phyloP scores from a whole-genome alignment of 2,113 vertebrate species.

The Salvator merianae region DNA sequence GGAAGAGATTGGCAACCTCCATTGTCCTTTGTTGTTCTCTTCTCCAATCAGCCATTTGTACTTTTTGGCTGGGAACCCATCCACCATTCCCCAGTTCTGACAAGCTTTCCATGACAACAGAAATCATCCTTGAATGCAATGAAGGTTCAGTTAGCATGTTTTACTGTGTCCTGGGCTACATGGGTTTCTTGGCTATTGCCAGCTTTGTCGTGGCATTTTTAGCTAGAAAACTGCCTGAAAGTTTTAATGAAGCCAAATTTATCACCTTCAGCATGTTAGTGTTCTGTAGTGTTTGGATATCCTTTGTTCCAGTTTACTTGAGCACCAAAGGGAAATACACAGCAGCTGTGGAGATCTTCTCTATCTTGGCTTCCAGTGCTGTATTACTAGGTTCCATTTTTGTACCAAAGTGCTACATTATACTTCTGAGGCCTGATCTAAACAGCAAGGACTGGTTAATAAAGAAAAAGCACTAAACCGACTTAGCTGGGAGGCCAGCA shows the following conservation, averaged over 20 bases:
- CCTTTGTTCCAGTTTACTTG: slow-evolving; percentile 31
- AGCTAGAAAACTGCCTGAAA: slow-evolving; percentile 28
- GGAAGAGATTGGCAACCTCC: neutral
- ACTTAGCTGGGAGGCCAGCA: too few species aligned
- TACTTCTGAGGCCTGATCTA: slow-evolving; percentile 38
- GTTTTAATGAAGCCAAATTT: slow-evolving; percentile 10
- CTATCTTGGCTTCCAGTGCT: slow-evolving; percentile 35
- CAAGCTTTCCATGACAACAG: neutral
- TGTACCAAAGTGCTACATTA: slow-evolving; percentile 42
- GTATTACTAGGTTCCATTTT: slow-evolving; percentile 40
- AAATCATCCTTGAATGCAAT: slow-evolving; percentile 40
- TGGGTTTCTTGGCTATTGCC: slow-evolving; percentile 15
- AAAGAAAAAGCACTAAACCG: neutral
- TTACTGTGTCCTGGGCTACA: slow-evolving; percentile 31
- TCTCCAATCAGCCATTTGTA: slow-evolving; percentile 9
- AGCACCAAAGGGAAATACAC: slow-evolving; percentile 33
- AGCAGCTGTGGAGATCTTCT: slow-evolving; percentile 42
- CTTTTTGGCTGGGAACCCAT: slow-evolving; percentile 6
- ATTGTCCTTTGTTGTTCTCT: slow-evolving; percentile 13
- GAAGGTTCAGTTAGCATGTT: slow-evolving; percentile 34
- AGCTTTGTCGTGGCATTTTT: slow-evolving; percentile 42
- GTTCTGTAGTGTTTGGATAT: slow-evolving; percentile 6
- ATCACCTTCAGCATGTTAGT: slow-evolving; percentile 11
- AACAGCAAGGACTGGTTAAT: slow-evolving; percentile 23
- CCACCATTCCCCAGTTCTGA: slow-evolving; percentile 16